Evolutionary conservation across 1,140 invertebrate genomes (phyloP), one percentile per base, ranked within the genome.

Genomic region (Drosophila sp.): DNA sequence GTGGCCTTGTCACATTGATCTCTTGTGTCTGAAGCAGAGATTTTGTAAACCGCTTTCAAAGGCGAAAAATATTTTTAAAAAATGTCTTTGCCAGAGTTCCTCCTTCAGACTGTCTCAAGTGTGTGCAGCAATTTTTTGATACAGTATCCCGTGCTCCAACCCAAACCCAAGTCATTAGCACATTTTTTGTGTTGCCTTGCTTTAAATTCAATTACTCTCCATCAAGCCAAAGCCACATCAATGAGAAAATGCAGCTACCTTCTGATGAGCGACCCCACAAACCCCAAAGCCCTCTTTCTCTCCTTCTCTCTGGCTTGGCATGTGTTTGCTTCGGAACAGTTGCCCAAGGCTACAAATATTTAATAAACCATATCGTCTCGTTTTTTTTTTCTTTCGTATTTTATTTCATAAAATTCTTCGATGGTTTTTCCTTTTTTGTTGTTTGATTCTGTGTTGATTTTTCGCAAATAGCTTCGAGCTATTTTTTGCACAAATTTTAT

Each of bases 311-410:
- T 50, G 44, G 44, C 44, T 25, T 32, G 25, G 17, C 54, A 76
- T 72, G 76, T 80, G 80, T 64, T 79, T 72, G 71, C 66, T 72
- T 74, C 33, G 66, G 41, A 66, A 76, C 54, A 58, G 50, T 58
- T 27, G 79, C 80, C 71, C 23, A 44, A 66, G 79, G 80, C 75
- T 70, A 23, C n/a, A 82, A 82, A 82, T 82, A 82, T 82, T 82
- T 82, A 82, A 82, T 82, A 82, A 82, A 82, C 79, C 79, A 82
- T 82, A 82, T 78, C 74, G 70, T 63, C 74, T 75, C 56, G 78
- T 70, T 81, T 66, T 76, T 47, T 54, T 70, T 58, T 57, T 50
- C 17, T 67, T 68, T 44, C 61, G 17, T 54, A 63, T 75, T 74
- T 66, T 78, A 76, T 76, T 72, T 64, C 67, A 68, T 76, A 57